phyloP scores from a whole-genome alignment of 2,113 vertebrate genomes.

The Plectropomus leopardus region DNA sequence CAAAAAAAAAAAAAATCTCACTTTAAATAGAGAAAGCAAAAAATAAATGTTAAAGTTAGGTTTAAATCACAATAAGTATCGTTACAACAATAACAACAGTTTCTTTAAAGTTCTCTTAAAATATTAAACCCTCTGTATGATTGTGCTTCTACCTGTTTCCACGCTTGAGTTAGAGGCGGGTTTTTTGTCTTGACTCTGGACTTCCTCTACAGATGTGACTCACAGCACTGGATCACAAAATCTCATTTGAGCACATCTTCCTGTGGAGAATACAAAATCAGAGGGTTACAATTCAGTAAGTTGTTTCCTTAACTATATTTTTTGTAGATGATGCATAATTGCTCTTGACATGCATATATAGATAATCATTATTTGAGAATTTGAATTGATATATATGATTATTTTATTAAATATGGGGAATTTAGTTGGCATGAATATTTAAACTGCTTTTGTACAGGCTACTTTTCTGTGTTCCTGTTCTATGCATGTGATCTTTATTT shows the following conservation, averaged over 20 bases:
- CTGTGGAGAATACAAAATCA: conserved; percentile 3
- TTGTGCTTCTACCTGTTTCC: background rate
- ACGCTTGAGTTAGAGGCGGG: fast-evolving
- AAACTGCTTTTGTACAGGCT: background rate
- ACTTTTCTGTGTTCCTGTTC: background rate
- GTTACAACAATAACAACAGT: background rate
- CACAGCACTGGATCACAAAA: background rate
- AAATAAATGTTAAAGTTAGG: background rate
- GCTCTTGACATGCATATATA: background rate
- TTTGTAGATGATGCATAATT: background rate
- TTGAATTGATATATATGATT: no score
- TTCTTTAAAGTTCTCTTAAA: background rate
- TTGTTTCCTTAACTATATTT: background rate
- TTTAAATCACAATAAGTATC: background rate
- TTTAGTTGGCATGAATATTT: no score
- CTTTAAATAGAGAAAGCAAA: background rate
- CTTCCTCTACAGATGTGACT: background rate
- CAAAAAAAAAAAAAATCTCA: no score
- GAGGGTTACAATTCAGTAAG: conserved; percentile 27
- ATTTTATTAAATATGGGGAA: no score
- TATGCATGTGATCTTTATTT: background rate
- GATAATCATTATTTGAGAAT: background rate
- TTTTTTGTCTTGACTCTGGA: background rate
- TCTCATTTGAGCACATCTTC: background rate
- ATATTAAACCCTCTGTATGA: background rate